Base-by-base conservation (phyloP, 2,797 vertebrate species). In the Mionectes olivaceus region DNA sequence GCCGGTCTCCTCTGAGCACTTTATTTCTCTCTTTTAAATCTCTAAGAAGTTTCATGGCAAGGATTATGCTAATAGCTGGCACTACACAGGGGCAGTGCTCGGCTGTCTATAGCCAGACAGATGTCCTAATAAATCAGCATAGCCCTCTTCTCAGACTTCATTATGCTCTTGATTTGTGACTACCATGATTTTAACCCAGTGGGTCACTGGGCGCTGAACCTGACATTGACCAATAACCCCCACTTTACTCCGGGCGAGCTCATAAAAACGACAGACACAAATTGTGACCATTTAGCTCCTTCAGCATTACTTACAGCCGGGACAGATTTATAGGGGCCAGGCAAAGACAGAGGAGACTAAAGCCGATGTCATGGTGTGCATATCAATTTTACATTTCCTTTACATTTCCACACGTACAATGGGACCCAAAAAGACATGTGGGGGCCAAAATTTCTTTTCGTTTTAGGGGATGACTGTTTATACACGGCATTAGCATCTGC, bases 61-160 rank as follows among this genome's bases (percentile, higher is more conserved):
- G 92, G 90, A 96, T 97, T 94, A 97, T 95, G 93, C 93, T 90
- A 97, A 96, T 95, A 87, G 70, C 76, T 89, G 23, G 23, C 80
- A 68, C 67, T 86, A 15, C 55, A n/a, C 70, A 79, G 68, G 86
- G 90, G 88, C 79, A 90, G 81, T 44, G 59, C 69, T 87, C 32
- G 80, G 90, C 95, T 96, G 91, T 86, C 89, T 90, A 7, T 60
- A 97, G 83, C 86, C 96, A 96, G 96, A 94, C 95, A 97, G 95
- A 97, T 93, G 84, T 96, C 92, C 93, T 39, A 90, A 87, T 97
- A 97, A 97, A 97, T 97, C 93, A 97, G 83, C 90, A 65, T 55
- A 88, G 78, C 90, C 71, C 83, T 87, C 92, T 96, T 85, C 95
- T 95, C 94, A 95, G 94, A 95, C 90, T 97, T 94, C 95, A 97